Percentiles rank a stretch among this genome's conserved stretches.
These are phyloP conservation scores for Apantesis nais DNA, from an alignment of 2,888 invertebrate genomes.

Conservation along the genomic window DNA sequence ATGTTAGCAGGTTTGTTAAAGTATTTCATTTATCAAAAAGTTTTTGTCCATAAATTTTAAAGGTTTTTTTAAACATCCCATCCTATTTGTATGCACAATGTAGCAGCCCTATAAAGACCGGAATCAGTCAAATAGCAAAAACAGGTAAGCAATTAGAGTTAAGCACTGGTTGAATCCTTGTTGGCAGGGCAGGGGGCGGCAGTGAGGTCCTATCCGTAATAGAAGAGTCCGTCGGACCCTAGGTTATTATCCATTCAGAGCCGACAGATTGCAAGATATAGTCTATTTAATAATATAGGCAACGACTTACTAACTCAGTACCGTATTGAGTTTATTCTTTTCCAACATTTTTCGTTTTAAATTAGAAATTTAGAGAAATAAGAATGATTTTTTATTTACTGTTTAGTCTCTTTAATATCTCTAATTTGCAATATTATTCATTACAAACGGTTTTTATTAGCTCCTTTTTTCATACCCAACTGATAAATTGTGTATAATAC, in stretches of 20 bases:
- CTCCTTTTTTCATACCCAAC: too few species aligned
- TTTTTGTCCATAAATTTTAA: background rate
- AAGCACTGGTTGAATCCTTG: constrained; percentile 69
- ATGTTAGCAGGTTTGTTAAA: background rate
- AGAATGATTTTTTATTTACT: too few species aligned
- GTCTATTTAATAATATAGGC: constrained; percentile 73
- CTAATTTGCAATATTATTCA: background rate
- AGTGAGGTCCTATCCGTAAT: constrained; percentile 63
- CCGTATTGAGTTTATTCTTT: constrained; percentile 51
- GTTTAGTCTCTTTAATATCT: background rate
- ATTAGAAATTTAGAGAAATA: background rate
- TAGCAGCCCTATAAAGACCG: constrained; percentile 21
- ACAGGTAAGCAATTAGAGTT: constrained; percentile 72
- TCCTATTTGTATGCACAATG: too few species aligned
- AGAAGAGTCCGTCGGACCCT: constrained; percentile 59
- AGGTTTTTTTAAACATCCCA: background rate
- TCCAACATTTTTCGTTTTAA: background rate
- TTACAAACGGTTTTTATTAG: too few species aligned
- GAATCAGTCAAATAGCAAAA: constrained; percentile 68
- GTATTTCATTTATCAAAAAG: background rate
- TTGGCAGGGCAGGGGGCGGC: constrained; percentile 65
- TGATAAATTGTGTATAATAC: too few species aligned
- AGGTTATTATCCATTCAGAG: constrained; percentile 73
- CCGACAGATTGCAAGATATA: constrained; percentile 72
- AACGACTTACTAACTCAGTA: constrained; percentile 52